Evolutionary conservation across 1,140 invertebrate genomes (phyloP).

Genomic region (Macrotrachela quadricornifera): DNA sequence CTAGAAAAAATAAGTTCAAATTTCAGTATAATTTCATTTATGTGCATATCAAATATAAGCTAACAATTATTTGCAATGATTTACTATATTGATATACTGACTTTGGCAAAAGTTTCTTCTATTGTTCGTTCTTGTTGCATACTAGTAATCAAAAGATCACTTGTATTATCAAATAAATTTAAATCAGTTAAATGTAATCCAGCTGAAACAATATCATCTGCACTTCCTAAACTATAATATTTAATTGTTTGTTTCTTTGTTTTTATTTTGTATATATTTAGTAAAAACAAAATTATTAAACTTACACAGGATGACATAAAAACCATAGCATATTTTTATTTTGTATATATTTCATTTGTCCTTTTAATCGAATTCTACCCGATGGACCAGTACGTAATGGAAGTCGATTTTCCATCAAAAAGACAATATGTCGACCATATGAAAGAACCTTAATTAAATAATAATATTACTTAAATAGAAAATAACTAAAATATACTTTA

Average conservation of each 20-base stretch:
- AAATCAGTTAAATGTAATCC: conserved; percentile 60
- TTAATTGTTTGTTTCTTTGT: background rate
- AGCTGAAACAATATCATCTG: conserved; percentile 53
- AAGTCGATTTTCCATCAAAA: no score
- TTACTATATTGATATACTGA: no score
- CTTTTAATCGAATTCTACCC: conserved; percentile 32
- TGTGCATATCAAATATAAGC: no score
- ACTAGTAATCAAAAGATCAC: conserved; percentile 57
- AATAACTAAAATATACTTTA: conserved; percentile 29
- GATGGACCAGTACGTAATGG: no score
- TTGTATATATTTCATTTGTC: conserved; percentile 56
- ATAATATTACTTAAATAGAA: no score
- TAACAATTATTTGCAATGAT: no score
- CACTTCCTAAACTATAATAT: conserved; percentile 20
- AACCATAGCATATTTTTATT: conserved; percentile 56
- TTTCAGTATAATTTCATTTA: background rate
- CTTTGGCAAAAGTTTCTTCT: conserved; percentile 21
- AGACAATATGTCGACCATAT: no score
- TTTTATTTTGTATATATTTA: background rate
- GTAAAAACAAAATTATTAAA: conserved; percentile 9
- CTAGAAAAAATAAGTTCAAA: background rate
- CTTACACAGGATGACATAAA: conserved; percentile 60
- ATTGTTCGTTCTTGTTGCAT: conserved; percentile 59
- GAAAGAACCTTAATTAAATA: no score
- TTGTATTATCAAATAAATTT: conserved; percentile 57